Evolutionary conservation across 2,888 invertebrate genomes (phyloP).

Genomic region (Tenthredo amoena): DNA sequence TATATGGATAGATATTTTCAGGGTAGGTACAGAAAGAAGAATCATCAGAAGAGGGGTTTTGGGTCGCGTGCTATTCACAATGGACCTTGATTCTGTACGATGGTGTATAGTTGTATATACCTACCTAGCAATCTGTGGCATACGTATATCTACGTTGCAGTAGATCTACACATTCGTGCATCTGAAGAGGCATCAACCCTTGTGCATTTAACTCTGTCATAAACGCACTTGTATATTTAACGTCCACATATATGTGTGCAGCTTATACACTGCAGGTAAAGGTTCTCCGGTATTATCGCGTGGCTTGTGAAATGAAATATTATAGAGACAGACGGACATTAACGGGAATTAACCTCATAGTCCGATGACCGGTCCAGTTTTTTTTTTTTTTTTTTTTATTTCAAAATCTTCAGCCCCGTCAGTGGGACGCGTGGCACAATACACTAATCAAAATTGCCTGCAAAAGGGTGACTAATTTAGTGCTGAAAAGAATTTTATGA

Average conservation of each 20-base stretch:
- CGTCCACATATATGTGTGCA: background rate
- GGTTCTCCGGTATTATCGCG: background rate
- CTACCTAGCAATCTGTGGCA: background rate
- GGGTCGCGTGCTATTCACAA: constrained; percentile 50
- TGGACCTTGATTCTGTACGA: constrained; percentile 45
- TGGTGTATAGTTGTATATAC: background rate
- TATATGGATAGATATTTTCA: background rate
- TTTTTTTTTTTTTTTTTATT: background rate
- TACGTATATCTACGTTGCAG: background rate
- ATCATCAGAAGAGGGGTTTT: background rate
- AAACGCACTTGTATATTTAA: constrained; percentile 33
- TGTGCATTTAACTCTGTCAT: constrained; percentile 29
- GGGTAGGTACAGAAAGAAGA: background rate
- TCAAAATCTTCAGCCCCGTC: background rate
- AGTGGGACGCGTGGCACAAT: constrained; percentile 6
- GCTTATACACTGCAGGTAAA: background rate
- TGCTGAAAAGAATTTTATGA: background rate
- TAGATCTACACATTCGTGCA: background rate
- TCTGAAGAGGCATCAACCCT: constrained; percentile 42
- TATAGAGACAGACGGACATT: constrained; percentile 34
- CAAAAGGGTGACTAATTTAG: background rate
- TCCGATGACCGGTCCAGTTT: constrained; percentile 41
- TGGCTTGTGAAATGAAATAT: constrained; percentile 36
- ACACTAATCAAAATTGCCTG: constrained; percentile 15
- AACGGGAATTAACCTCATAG: constrained; percentile 46